Evolutionary conservation across 2,888 invertebrate species (phyloP), one percentile per base, ranked within the genome.

Genomic region (Saturnia pavonia): DNA sequence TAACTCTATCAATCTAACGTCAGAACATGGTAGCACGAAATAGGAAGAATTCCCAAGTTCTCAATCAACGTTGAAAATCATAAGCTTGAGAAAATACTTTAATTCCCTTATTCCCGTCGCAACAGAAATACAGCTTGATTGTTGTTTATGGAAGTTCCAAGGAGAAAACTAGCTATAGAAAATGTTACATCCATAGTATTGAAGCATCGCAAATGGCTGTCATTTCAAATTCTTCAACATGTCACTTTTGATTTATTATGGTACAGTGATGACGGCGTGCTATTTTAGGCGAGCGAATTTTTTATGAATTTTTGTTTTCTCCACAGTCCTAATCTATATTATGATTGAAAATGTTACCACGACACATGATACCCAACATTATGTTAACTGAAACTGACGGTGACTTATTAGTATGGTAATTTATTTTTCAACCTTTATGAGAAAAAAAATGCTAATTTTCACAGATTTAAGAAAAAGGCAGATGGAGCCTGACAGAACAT

Each of bases 171-270:
- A n/a, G 54, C 68, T 67, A 43, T 54, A 70, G 67, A 71, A 69
- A 72, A 69, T 67, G 67, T 63, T 42, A 19, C 57, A 67, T n/a
- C 71, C 70, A 72, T 27, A 69, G 25, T 34, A 25, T 67, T 70
- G 70, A 69, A 54, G 66, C 43, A 65, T 69, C 66, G 71, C 66
- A 69, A 69, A 67, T 68, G 70, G 68, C 67, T 69, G 67, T 66
- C 69, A 57, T 71, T 69, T 69, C 48, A 69, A 72, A 74, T 74
- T 71, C 73, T 76, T 72, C 71, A 69, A 75, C 72, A 75, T 68
- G 75, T 74, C 75, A 71, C 11, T 75, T 63, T 73, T 78, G 77
- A 77, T 78, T 77, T 75, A 77, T 78, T 74, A 69, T 69, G 11
- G 22, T 19, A 19, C 19, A 7, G 19, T 22, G 54, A 22, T 54